A percentile compares a stretch with the other conserved stretches of the same genome.
phyloP scores from a whole-genome alignment of 2,888 invertebrate species.

The Drosophila yooni region DNA sequence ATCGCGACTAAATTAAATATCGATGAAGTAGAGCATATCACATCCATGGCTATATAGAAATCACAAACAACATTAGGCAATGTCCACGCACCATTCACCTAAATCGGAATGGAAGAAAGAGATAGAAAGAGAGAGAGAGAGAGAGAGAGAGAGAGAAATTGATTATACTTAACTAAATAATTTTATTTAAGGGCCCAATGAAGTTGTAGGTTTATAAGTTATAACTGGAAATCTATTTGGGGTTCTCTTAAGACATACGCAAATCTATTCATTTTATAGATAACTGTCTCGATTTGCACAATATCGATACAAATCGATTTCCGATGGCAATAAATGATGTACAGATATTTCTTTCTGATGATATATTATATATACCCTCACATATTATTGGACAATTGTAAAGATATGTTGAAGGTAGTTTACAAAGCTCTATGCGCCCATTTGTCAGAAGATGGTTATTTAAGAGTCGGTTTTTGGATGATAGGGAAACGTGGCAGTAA shows the following conservation, averaged over 20 bases:
- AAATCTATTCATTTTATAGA: not conserved
- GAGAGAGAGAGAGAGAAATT: not conserved
- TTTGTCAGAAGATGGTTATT: not conserved
- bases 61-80: conserved; percentile 96
- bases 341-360: not conserved
- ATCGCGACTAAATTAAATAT: conserved; percentile 99
- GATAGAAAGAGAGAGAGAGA: conserved; percentile 65
- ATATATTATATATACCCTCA: not conserved
- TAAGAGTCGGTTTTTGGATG: not conserved
- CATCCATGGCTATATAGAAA: conserved; percentile 99
- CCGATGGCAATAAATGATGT: not conserved
- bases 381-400: too few species aligned
- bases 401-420: not conserved
- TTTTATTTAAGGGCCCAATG: not conserved
- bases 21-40: conserved; percentile 98
- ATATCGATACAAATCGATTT: not conserved
- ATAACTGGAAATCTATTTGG: not conserved
- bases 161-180: not conserved
- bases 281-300: not conserved
- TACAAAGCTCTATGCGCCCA: not conserved
- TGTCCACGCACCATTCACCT: conserved; percentile 96
- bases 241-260: not conserved
- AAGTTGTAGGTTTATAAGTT: not conserved
- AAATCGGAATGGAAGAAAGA: conserved; percentile 82
- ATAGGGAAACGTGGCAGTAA: too few species aligned